phyloP scores from a whole-genome alignment of 2,888 invertebrate genomes.

The Melanargia galathea region DNA sequence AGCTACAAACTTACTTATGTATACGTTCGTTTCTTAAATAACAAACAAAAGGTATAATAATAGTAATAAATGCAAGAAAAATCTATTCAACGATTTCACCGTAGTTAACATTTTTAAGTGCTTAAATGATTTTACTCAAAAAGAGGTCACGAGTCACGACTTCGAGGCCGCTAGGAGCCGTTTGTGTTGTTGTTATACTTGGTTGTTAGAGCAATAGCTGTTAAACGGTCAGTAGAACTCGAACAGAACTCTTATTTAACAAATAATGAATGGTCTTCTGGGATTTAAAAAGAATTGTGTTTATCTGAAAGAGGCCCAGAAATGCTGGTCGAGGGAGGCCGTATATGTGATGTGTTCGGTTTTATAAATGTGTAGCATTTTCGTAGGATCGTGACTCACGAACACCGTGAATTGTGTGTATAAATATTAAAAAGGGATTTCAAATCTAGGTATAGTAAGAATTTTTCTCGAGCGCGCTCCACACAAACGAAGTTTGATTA shows the following conservation, averaged over 20 bases:
- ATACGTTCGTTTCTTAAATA: conserved; percentile 18
- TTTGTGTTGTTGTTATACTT: conserved; percentile 34
- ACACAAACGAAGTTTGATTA: no score
- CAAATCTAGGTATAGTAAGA: neutral
- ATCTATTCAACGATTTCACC: conserved; percentile 37
- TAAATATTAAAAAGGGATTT: neutral
- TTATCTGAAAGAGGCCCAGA: conserved; percentile 22
- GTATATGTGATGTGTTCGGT: neutral
- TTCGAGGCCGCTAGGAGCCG: conserved; percentile 34
- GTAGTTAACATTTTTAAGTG: conserved; percentile 32
- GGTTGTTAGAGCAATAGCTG: conserved; percentile 28
- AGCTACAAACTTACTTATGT: neutral
- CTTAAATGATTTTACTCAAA: conserved; percentile 31
- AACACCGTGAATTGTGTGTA: neutral
- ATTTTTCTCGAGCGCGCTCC: no score
- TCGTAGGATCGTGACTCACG: conserved; percentile 11
- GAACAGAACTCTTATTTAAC: conserved; percentile 36
- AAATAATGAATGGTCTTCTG: conserved; percentile 19
- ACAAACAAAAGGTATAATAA: conserved; percentile 24
- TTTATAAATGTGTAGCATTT: conserved; percentile 11
- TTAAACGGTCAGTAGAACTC: conserved; percentile 40
- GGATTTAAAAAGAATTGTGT: conserved; percentile 20
- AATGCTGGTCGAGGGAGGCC: conserved; percentile 9
- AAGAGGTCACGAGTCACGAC: conserved; percentile 40
- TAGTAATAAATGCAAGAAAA: conserved; percentile 31